Conservation (phyloP, 2,888 invertebrate species). For the Mallateleia sp. region DNA sequence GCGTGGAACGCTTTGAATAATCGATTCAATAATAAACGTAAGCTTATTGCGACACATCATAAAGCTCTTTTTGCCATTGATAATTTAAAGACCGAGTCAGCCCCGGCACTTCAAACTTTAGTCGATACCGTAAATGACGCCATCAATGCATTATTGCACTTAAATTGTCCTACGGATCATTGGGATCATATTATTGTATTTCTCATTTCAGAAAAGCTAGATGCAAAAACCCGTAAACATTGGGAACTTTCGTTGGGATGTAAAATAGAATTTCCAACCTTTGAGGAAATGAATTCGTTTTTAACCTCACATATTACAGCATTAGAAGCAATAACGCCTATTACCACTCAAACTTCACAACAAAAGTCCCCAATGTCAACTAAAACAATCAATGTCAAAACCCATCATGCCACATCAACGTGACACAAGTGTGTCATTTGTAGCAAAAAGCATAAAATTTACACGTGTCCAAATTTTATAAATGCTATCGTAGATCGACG, state of each 20-base stretch:
- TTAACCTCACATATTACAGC: background rate
- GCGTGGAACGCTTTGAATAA: background rate
- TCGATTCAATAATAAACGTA: slow-evolving; percentile 14
- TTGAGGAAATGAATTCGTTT: background rate
- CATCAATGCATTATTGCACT: background rate
- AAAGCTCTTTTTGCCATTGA: background rate
- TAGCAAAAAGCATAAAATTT: background rate
- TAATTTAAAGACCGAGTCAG: background rate
- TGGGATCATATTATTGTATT: slow-evolving; percentile 15
- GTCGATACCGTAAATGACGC: background rate
- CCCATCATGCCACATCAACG: background rate
- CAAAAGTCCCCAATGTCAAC: background rate
- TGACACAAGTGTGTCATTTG: background rate
- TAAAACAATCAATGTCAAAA: background rate
- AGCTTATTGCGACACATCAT: background rate
- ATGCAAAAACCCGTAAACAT: background rate
- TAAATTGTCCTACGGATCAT: background rate
- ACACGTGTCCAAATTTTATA: background rate
- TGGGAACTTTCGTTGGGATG: slow-evolving; percentile 17
- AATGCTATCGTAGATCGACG: background rate
- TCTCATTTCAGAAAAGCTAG: background rate
- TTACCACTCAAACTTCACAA: background rate
- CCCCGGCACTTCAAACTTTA: background rate
- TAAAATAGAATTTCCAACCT: background rate
- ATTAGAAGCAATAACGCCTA: background rate